Base-by-base conservation (phyloP, 1,140 invertebrate genomes). In the Drosophila elegans region DNA sequence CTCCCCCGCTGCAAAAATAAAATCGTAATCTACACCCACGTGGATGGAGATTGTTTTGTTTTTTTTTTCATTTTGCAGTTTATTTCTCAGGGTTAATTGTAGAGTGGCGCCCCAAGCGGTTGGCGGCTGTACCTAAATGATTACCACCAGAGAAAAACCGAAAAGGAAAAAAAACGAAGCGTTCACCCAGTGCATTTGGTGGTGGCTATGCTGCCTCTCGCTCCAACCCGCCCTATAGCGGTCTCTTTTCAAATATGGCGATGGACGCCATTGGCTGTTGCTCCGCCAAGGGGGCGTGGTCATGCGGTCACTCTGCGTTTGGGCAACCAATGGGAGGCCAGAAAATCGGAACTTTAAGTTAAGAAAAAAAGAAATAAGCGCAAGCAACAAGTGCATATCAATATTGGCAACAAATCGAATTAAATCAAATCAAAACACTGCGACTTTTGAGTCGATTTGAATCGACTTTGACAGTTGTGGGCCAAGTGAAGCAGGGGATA, bases 181-280 rank as follows among this genome's bases (percentile, higher is more conserved):
- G 51, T 62, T 75, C 79, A 80, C 79, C 56, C 80, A 73, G 74
- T 75, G 78, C 66, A 62, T 60, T 84, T 57, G 73, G 73, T 76
- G 74, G 82, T 88, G 61, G 75, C 69, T 88, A 73, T 52, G 56
- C 74, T 64, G 38, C 51, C 57, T 64, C 48, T 54, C 64, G 13
- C 39, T 61, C 56, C 53, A 46, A 32, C 64, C 49, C 39, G 25
- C 51, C 25, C 49, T 64, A 53, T 42, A 38, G 72, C 73, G 59
- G 69, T 79, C 84, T 74, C 84, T 63, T 78, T 89, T 80, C 80
- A 88, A 88, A 88, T 89, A 88, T 88, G 84, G 84, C 84, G 84
- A 67, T 46, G 48, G 25, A 54, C 69, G 41, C 61, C 80, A 88
- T 88, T 88, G 84, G 84, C 46, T 61, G 61, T 12, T 4, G 16